phyloP scores from a whole-genome alignment of 2,113 vertebrate species.

The Ameiurus melas region DNA sequence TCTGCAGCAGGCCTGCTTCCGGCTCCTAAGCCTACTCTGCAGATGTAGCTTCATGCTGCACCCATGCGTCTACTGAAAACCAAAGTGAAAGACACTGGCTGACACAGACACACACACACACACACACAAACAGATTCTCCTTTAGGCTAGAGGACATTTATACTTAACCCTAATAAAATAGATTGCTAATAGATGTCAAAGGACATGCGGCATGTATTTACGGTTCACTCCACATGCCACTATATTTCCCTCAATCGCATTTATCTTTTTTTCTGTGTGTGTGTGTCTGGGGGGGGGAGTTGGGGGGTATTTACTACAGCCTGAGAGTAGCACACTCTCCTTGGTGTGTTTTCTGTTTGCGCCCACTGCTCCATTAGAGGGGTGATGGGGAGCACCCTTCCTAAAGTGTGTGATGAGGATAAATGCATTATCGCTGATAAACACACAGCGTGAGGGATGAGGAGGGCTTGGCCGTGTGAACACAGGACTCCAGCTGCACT shows the following conservation, averaged over 20 bases:
- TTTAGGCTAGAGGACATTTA: neutral
- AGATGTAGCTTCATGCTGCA: neutral
- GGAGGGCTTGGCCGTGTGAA: constrained; percentile 6
- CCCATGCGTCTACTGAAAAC: neutral
- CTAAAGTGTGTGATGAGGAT: constrained; percentile 38
- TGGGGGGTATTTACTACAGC: constrained; percentile 30
- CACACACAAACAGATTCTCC: neutral
- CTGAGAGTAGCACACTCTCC: constrained; percentile 17
- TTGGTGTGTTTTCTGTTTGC: constrained; percentile 23
- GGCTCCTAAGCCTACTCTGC: neutral
- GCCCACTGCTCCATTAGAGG: constrained; percentile 51
- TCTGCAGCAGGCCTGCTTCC: constrained; percentile 18
- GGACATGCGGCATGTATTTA: constrained; percentile 14
- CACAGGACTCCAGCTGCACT: constrained; percentile 12
- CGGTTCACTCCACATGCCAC: constrained; percentile 11
- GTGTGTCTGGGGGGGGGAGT: neutral
- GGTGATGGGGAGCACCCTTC: constrained; percentile 46
- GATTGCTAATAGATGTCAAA: constrained; percentile 13
- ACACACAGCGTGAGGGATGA: constrained; percentile 36
- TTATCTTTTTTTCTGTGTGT: constrained; percentile 27
- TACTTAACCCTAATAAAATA: constrained; percentile 13
- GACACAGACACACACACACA: neutral
- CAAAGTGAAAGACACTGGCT: constrained; percentile 9
- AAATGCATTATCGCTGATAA: constrained; percentile 45
- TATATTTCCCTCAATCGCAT: neutral